Evolutionary conservation across 1,140 invertebrate genomes (phyloP).

Genomic region (Halictus rubicundus): DNA sequence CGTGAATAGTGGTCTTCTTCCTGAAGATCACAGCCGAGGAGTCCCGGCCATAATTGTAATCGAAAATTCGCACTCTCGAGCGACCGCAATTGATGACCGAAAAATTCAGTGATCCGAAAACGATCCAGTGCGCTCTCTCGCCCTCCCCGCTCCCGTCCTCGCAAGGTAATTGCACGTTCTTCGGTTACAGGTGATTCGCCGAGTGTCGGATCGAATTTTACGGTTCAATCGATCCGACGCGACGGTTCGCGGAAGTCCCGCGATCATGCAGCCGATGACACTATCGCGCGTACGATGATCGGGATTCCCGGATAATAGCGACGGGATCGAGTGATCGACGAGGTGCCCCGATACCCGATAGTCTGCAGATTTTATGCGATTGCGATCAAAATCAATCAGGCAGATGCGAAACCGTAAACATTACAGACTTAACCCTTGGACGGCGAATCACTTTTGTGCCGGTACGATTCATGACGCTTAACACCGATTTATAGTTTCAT

Average conservation of each 20-base stretch:
- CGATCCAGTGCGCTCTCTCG: not conserved
- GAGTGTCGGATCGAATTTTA: slow-evolving; percentile 36
- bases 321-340: too few species aligned
- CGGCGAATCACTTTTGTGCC: too few species aligned
- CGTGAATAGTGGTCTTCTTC: too few species aligned
- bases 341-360: too few species aligned
- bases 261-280: slow-evolving; percentile 4
- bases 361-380: too few species aligned
- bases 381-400: too few species aligned
- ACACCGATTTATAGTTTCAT: too few species aligned
- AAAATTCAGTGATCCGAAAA: slow-evolving; percentile 32
- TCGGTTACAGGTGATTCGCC: slow-evolving; percentile 26
- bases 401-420: too few species aligned
- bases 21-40: not conserved
- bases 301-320: not conserved
- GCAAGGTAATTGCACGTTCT: slow-evolving; percentile 35
- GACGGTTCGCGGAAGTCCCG: not conserved
- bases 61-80: slow-evolving; percentile 27
- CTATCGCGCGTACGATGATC: not conserved
- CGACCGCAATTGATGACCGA: slow-evolving; percentile 31
- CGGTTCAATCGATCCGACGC: slow-evolving; percentile 24
- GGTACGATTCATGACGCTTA: too few species aligned
- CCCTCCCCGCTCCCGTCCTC: not conserved
- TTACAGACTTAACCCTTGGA: too few species aligned
- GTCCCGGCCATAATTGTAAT: slow-evolving; percentile 7